Conservation (phyloP, 2,113 vertebrate genomes). For the Ctenomys sociabilis region DNA sequence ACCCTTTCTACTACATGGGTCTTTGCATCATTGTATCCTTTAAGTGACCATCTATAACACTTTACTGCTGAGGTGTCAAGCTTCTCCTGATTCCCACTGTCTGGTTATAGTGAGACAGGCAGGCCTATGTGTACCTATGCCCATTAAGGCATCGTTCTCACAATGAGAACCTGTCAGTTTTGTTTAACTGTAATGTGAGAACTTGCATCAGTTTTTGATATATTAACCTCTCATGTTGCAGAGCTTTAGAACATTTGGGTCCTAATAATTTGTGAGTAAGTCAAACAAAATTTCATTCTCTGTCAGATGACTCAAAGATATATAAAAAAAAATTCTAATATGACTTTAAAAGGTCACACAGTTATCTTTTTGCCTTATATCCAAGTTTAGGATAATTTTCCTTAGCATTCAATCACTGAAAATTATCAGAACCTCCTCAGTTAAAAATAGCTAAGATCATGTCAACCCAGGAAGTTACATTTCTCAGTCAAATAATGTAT, state of each 20-base stretch:
- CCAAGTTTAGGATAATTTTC: constrained; percentile 58
- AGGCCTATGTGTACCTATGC: not conserved
- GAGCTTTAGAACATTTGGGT: constrained; percentile 16
- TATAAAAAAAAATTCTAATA: not conserved
- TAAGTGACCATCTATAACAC: constrained; percentile 10
- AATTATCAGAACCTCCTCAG: constrained; percentile 19
- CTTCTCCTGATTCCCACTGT: constrained; percentile 20
- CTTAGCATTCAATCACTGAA: constrained; percentile 12
- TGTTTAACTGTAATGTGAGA: constrained; percentile 37
- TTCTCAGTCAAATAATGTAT: not conserved
- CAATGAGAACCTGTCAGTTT: not conserved
- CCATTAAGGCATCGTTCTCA: constrained; percentile 8
- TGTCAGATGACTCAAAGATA: constrained; percentile 18
- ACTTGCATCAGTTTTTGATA: constrained; percentile 41
- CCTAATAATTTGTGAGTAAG: constrained; percentile 49
- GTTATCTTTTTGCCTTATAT: constrained; percentile 35
- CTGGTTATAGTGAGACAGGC: not conserved
- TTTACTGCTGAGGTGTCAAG: not conserved
- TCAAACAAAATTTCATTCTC: constrained; percentile 45
- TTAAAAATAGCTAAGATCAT: not conserved
- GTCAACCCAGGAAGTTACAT: not conserved
- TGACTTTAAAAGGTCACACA: constrained; percentile 26
- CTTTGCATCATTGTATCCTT: constrained; percentile 10
- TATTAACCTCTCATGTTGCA: not conserved
- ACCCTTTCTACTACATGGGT: not conserved